Evolutionary conservation across 2,113 vertebrate genomes (phyloP), one percentile per base, ranked within the genome.

Genomic region (Oenanthe oenanthe): DNA sequence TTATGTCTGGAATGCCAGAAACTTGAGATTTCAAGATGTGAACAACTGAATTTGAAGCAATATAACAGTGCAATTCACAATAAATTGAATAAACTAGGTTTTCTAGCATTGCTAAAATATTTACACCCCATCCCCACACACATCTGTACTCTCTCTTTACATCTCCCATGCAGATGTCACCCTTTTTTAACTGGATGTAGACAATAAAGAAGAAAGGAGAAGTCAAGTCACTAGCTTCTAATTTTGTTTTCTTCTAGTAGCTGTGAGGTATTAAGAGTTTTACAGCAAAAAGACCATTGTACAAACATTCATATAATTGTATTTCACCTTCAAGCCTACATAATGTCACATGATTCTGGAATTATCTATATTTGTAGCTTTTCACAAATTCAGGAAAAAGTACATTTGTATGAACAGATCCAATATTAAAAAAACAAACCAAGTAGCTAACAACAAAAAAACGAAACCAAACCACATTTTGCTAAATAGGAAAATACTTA

Each of bases 21-120:
- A 75, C 12, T 17, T 45, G 22, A 48, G 36, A 50, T 75, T 81
- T 61, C 51, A 48, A 78, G 54, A 60, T 57, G 6, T 26, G 60
- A 88, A 24, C 28, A 92, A 68, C 21, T 31, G 43, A 74, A 66
- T 38, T 6, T 26, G 25, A 81, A 93, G 65, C 43, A 75, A 72
- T 22, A 5, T 10, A 81, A 56, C 6, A 38, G 5, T 78, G 61
- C 8, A 32, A 51, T 74, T 84, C 48, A 57, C 15, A 72, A 6
- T 29, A 89, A 87, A 47, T 53, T 26, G 12, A 72, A 78, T 43
- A 74, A 87, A 67, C 5, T 28, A 38, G 8, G 2, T 34, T 91
- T 67, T 51, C 10, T 63, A 53, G 17, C 15, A 82, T 22, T 19
- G n/a, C 4, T 95, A 60, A 84, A 95, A 61, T 86, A 74, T 86